These are phyloP conservation scores for Ceryle rudis DNA, from an alignment of 2,797 vertebrate genomes.

Conservation along the genomic window DNA sequence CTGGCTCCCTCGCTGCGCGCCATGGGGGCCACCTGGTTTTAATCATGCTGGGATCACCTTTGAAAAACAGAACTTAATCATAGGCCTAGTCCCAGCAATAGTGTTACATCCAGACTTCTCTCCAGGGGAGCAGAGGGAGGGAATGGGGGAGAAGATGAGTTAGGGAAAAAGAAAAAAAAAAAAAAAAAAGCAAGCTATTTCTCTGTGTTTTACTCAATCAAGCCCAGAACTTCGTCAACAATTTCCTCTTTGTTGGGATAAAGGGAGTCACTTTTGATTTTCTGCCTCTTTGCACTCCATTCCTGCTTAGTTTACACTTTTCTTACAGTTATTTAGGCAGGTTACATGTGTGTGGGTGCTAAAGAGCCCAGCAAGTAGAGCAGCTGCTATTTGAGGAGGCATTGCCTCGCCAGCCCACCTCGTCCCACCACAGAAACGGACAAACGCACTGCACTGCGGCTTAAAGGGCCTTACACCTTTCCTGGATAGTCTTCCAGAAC, in stretches of 20 bases:
- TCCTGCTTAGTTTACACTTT: neutral
- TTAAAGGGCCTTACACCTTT: neutral
- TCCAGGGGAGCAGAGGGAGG: neutral
- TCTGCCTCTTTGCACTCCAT: neutral
- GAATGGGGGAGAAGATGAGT: slow-evolving; percentile 26
- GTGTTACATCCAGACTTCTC: slow-evolving; percentile 62
- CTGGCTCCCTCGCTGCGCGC: slow-evolving; percentile 35
- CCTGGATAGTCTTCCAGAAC: neutral
- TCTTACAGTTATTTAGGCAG: neutral
- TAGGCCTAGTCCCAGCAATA: slow-evolving; percentile 27
- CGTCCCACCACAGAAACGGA: neutral
- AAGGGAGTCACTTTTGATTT: neutral
- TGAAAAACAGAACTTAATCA: slow-evolving; percentile 56
- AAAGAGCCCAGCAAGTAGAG: neutral
- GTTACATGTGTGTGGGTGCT: neutral
- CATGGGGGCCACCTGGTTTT: slow-evolving; percentile 26
- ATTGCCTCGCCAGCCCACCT: neutral
- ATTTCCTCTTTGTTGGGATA: neutral
- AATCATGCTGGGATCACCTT: slow-evolving; percentile 43
- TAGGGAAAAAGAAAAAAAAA: neutral
- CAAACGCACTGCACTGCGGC: neutral
- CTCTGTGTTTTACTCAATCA: neutral
- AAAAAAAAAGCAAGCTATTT: neutral
- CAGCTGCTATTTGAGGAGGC: neutral
- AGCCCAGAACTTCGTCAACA: neutral